Evolutionary conservation across 2,113 vertebrate genomes (phyloP), one percentile per base, ranked within the genome.

Genomic region (Apaloderma vittatum): DNA sequence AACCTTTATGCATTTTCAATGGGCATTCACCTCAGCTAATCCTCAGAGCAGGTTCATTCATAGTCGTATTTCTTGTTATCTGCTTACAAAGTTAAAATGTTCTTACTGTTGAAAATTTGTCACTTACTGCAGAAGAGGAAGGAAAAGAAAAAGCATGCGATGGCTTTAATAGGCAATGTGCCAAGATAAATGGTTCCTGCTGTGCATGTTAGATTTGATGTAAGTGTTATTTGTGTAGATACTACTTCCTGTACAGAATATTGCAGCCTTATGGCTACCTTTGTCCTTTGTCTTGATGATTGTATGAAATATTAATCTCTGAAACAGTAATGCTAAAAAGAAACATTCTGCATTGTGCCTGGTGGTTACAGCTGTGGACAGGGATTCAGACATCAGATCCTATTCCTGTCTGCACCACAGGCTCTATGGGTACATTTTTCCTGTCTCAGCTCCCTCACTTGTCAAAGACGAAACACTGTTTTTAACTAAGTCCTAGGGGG

Each of bases 61-160:
- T 75, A 97, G 88, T 94, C 92, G 92, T 93, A 95, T 92, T 93
- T 97, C 76, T 86, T 93, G 92, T 91, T 97, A 97, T 72, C 95
- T 97, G 92, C 92, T 97, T 96, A 97, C 88, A 93, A 96, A 96
- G 97, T 95, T 97, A 94, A 95, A 91, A 93, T 97, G 94, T 95
- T 91, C 90, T 72, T 52, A 87, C 0, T 9, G 82, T 89, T 95
- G 93, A 90, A 97, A 94, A 95, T 91, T 96, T 94, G 79, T 92
- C 95, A 94, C 68, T 94, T 94, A 74, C 19, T 96, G 79, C 57
- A 95, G 66, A 91, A 94, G 68, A 97, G 92, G 89, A 23, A 83
- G n/a, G 36, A 88, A 93, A 93, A 91, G 65, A 83, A 77, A 73
- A 91, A 84, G 65, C 26, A 73, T 84, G 68, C 9, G 46, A 74